Evolutionary conservation across 30 jellyfish, hydroid and myxozoan genomes (phyloP).

Genomic region (Pseudorhiza aurosa): DNA sequence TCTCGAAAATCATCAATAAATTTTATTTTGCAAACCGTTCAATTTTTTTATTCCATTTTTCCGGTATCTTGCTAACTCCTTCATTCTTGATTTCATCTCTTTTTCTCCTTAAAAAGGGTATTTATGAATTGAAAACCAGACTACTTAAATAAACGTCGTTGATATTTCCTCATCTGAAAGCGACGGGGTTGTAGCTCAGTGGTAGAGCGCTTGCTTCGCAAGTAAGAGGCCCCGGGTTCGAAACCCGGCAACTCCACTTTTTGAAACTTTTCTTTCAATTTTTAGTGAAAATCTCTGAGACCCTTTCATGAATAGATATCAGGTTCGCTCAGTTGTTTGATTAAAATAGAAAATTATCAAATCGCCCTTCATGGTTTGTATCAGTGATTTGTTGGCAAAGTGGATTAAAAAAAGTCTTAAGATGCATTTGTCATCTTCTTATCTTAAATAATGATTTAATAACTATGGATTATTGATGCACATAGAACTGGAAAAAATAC

Average conservation of each 20-base stretch:
- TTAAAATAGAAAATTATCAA: too few species aligned
- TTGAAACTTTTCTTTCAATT: too few species aligned
- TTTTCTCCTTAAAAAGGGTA: conserved; percentile 80
- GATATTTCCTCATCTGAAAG: background rate
- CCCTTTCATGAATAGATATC: too few species aligned
- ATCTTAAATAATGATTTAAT: too few species aligned
- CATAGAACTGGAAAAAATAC: too few species aligned
- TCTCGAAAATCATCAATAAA: background rate
- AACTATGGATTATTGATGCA: too few species aligned
- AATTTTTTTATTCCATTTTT: conserved; percentile 86
- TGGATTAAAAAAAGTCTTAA: too few species aligned
- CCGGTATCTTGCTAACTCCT: conserved; percentile 79
- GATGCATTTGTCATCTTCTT: too few species aligned
- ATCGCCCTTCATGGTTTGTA: too few species aligned
- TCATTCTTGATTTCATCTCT: conserved; percentile 77
- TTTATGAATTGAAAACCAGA: background rate
- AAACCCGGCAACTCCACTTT: conserved; percentile 98
- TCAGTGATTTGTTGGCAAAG: too few species aligned
- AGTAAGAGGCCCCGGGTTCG: conserved; percentile 99
- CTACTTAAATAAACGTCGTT: background rate
- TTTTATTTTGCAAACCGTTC: conserved; percentile 56
- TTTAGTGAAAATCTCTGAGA: too few species aligned
- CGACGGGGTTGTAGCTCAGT: conserved; percentile 99
- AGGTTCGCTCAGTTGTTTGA: too few species aligned
- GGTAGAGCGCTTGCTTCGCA: conserved; percentile 99